Conservation (phyloP, 64 coral and sea anemone genomes). For the Montipora foliosa region DNA sequence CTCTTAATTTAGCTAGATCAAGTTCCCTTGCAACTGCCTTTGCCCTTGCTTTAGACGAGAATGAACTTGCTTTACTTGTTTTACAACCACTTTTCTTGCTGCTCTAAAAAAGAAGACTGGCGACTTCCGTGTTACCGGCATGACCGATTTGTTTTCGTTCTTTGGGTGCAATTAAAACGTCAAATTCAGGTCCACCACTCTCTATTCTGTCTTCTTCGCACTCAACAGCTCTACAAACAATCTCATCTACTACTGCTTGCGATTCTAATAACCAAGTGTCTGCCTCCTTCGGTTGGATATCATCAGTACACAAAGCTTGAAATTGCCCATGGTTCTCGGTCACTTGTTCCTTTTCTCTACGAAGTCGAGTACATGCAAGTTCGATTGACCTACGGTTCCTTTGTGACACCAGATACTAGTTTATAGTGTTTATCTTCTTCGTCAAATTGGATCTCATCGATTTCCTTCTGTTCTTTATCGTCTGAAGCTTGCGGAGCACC, state of each 20-base stretch:
- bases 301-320: not conserved
- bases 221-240: not conserved
- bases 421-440: constrained; percentile 28
- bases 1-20: not conserved
- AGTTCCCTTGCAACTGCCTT: not conserved
- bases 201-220: not conserved
- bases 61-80: not conserved
- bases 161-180: not conserved
- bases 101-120: not conserved
- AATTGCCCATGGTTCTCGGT: constrained; percentile 28
- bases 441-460: constrained; percentile 23
- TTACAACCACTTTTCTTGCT: not conserved
- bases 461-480: constrained; percentile 31
- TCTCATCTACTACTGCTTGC: constrained; percentile 5
- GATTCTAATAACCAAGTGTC: constrained; percentile 43
- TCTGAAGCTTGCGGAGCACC: not conserved
- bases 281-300: constrained; percentile 1
- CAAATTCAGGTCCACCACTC: not conserved
- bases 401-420: not conserved
- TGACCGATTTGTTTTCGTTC: not conserved
- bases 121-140: not conserved
- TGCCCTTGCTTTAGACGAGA: not conserved
- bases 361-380: not conserved
- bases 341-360: constrained; percentile 9
- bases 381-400: constrained; percentile 13